Conservation (phyloP, 2,888 invertebrate genomes). For the Allophyes oxyacanthae region DNA sequence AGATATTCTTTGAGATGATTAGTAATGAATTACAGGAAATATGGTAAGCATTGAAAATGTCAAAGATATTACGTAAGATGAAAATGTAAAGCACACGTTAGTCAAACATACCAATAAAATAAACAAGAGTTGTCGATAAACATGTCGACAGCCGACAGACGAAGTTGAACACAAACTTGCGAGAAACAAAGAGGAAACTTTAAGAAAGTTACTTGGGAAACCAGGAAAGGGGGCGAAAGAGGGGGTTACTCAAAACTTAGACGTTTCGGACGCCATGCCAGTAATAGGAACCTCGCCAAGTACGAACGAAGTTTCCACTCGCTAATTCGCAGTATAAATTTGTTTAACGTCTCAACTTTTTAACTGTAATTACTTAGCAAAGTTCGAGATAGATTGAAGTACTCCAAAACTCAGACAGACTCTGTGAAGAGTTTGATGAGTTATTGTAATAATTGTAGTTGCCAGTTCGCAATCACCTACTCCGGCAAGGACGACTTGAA, state of each 20-base stretch:
- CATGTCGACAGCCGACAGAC: conserved; percentile 75
- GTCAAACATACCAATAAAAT: conserved; percentile 41
- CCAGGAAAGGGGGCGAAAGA: conserved; percentile 67
- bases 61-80: conserved; percentile 4
- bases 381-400: conserved; percentile 83
- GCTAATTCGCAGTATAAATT: conserved; percentile 88
- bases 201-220: conserved; percentile 76
- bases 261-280: conserved; percentile 79
- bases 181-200: conserved; percentile 83
- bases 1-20: conserved; percentile 13
- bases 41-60: conserved; percentile 6
- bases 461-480: conserved; percentile 48
- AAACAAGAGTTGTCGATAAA: conserved; percentile 72
- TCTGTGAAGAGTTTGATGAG: conserved; percentile 71
- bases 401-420: conserved; percentile 73
- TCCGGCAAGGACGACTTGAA: conserved; percentile 32
- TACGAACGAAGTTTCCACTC: conserved; percentile 72
- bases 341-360: conserved; percentile 89
- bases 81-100: conserved; percentile 20
- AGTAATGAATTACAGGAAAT: conserved; percentile 6
- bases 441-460: conserved; percentile 69
- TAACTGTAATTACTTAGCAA: conserved; percentile 86
- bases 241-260: conserved; percentile 83
- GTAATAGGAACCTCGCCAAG: conserved; percentile 77
- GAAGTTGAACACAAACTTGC: conserved; percentile 76